Conservation (phyloP, 2,888 invertebrate species). For the Magallana nippona region DNA sequence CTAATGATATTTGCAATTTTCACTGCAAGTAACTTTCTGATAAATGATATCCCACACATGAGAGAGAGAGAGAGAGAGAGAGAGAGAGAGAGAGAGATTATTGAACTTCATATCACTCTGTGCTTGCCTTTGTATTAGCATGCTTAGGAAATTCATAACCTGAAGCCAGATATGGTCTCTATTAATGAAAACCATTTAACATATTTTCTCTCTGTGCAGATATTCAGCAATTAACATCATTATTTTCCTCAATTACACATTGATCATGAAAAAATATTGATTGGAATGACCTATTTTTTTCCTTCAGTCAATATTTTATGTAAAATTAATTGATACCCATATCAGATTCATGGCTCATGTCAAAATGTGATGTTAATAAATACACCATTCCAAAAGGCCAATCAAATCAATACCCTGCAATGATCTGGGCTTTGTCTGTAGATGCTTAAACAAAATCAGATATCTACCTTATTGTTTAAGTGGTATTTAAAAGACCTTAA, state of each 20-base stretch:
- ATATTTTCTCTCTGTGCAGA: neutral
- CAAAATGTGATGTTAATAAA: constrained; percentile 22
- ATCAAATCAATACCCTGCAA: neutral
- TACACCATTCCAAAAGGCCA: neutral
- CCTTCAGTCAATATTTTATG: constrained; percentile 5
- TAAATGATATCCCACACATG: too few relatives aligned
- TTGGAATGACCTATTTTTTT: constrained; percentile 12
- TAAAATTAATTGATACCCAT: constrained; percentile 17
- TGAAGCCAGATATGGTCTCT: too few relatives aligned
- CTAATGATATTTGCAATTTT: too few relatives aligned
- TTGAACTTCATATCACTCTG: neutral
- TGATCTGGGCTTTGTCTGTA: neutral
- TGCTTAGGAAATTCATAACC: too few relatives aligned
- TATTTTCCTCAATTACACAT: neutral
- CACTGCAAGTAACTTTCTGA: too few relatives aligned
- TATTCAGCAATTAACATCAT: neutral
- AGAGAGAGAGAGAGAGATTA: neutral
- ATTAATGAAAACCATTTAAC: too few relatives aligned
- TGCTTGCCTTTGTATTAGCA: too few relatives aligned
- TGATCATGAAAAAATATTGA: constrained; percentile 23
- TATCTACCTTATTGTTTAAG: neutral
- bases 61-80: neutral
- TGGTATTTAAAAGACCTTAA: neutral
- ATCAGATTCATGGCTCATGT: constrained; percentile 1
- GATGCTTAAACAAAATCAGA: neutral